Evolutionary conservation across 2,113 vertebrate genomes (phyloP), one percentile per base, ranked within the genome.

Genomic region (Osmerus mordax): DNA sequence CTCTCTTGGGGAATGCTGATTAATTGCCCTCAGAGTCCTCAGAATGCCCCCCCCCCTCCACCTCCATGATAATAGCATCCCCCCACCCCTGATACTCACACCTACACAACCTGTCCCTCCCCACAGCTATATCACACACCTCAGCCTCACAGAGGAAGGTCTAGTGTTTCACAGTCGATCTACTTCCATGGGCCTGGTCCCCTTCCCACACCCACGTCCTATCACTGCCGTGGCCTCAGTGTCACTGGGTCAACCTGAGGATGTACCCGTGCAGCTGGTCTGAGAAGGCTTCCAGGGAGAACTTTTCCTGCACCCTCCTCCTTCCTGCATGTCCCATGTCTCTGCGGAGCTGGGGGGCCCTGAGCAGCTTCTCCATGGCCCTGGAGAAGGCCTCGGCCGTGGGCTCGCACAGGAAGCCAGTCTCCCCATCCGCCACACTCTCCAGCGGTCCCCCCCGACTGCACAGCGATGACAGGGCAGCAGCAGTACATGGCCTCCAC

Each of bases 401-500:
- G 74, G 97, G 93, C 76, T 94, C 89, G 63, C 96, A 96, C 36
- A 99, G 87, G 84, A 97, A 98, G 25, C 97, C 97, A 0, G 97
- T 98, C 81, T 96, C 87, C 0, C 89, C 91, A 18, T 97, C 90
- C 14, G 86, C 83, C 16, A 99, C 28, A 3, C 97, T 96, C 87
- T 99, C 97, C 84, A 98, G 85, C 47, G 97, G 97, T 0, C 97
- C 97, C 0, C 0, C 97, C 97, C 0, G 97, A 97, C 85, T 94
- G 96, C 64, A 95, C 96, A 0, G 96, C 96, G 25, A 99, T 90
- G 80, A 99, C 96, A 0, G 97, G 97, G 79, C 96, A 95, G 67
- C 87, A 89, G 88, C 94, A 94, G 76, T 98, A 98, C 97, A 99
- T 99, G 78, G 97, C 95, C 76, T 99, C 97, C 23, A 99, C 73